Base-by-base conservation (phyloP, 2,797 vertebrate species). In the Salarias fasciatus region DNA sequence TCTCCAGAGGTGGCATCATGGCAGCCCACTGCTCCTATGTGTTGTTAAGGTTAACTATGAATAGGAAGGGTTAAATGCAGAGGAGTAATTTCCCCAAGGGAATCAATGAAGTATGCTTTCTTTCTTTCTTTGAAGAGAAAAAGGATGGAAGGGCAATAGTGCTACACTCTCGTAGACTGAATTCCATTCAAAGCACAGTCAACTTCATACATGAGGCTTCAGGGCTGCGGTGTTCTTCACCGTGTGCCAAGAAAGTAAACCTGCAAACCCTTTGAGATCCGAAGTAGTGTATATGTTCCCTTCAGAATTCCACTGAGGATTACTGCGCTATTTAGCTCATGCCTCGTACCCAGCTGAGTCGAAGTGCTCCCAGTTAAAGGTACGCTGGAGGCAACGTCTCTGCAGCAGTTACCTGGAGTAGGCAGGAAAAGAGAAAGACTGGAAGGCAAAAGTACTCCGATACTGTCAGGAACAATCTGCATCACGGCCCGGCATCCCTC, bases 391-490 rank as follows among this genome's bases (percentile, higher is more conserved):
- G 82, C 81, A 71, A 62, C 18, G 9, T 48, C 65, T 63, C 54
- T 63, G 69, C 64, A 12, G 51, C 54, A 50, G 79, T 60, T 65
- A 40, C 36, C 69, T 33, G 69, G 58, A 61, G 56, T 59, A 74
- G 56, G 57, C 56, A 59, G 53, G 58, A 48, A 62, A 68, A 59
- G 54, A 69, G 60, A 65, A 79, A 38, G 67, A 65, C 73, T 69
- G 29, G 38, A 70, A 83, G 77, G 79, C 54, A 66, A 63, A 79
- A 72, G 59, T 60, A 71, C 65, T 80, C 64, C 15, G 54, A 77
- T 75, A 46, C 70, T 86, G 85, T 87, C 88, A 72, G 75, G 78
- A 84, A 72, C 66, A 68, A 86, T 86, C 84, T 70, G 42, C 69
- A 68, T 90, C 79, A 86, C 24, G 8, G 54, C 68, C 64, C 35